These are phyloP conservation scores for Pterostichus madidus DNA, from an alignment of 2,888 invertebrate genomes.

Conservation along the genomic window DNA sequence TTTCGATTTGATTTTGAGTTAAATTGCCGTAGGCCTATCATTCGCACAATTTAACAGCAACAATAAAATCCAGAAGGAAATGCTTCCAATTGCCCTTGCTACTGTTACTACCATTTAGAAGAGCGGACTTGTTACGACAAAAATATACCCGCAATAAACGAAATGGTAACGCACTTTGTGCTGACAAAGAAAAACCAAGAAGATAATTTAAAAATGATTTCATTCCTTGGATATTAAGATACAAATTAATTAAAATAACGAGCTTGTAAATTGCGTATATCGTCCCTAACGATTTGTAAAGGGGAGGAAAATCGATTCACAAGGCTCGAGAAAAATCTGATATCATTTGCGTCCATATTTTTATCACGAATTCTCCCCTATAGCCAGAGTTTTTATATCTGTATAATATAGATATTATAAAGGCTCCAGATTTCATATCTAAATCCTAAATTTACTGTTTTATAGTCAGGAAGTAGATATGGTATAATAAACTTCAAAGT, in stretches of 20 bases:
- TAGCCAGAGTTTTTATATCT: background rate
- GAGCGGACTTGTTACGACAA: background rate
- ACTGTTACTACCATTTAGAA: background rate
- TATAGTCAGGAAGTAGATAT: background rate
- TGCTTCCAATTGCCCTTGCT: constrained; percentile 2
- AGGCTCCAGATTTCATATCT: background rate
- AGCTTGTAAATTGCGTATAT: constrained; percentile 22
- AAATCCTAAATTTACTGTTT: constrained; percentile 4
- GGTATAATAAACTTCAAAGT: background rate
- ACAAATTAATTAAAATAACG: constrained; percentile 34
- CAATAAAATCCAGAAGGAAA: background rate
- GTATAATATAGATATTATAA: constrained; percentile 3
- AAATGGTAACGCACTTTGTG: background rate
- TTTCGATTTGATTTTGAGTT: too few species aligned
- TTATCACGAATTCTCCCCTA: background rate
- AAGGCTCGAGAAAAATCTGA: constrained; percentile 3
- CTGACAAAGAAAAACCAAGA: background rate
- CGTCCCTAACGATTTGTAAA: constrained; percentile 16
- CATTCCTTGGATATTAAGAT: constrained; percentile 28
- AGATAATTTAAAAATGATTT: constrained; percentile 34
- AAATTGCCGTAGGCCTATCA: background rate
- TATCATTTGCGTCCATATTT: constrained; percentile 20
- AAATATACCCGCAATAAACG: constrained; percentile 22
- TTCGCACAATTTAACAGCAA: constrained; percentile 12
- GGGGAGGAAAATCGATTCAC: constrained; percentile 8